A percentile compares a stretch with the other conserved stretches of the same genome.
These are phyloP conservation scores for Molorchus minor DNA, from an alignment of 2,888 invertebrate species.

Conservation along the genomic window DNA sequence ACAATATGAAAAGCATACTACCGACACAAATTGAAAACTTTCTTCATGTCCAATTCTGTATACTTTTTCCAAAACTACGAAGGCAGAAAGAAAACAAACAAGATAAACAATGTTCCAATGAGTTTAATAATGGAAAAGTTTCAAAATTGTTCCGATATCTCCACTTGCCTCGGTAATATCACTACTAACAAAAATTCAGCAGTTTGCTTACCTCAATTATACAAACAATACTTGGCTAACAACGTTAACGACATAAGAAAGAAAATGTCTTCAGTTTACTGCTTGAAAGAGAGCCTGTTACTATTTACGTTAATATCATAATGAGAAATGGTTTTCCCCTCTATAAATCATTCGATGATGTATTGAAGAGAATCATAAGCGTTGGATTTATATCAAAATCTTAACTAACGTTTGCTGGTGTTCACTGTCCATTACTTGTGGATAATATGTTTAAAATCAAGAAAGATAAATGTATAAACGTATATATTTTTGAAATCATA, in stretches of 20 bases:
- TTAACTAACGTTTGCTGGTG: too few relatives aligned
- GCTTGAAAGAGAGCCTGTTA: constrained; percentile 51
- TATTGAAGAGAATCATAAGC: constrained; percentile 49
- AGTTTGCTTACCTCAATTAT: constrained; percentile 49
- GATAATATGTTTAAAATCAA: too few relatives aligned
- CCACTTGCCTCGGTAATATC: constrained; percentile 45
- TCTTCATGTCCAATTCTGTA: constrained; percentile 40
- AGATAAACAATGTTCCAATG: constrained; percentile 26
- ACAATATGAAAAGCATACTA: constrained; percentile 45
- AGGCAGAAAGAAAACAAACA: constrained; percentile 14
- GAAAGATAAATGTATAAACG: too few relatives aligned
- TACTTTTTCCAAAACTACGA: constrained; percentile 40
- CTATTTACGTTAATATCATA: constrained; percentile 55
- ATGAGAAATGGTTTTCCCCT: constrained; percentile 56
- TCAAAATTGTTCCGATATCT: constrained; percentile 41
- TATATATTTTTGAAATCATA: too few relatives aligned
- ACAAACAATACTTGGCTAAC: constrained; percentile 48
- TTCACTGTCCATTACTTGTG: too few relatives aligned
- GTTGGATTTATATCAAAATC: constrained; percentile 49
- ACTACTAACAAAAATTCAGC: constrained; percentile 43
- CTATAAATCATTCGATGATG: constrained; percentile 44
- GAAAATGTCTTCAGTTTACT: constrained; percentile 44
- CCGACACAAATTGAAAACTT: constrained; percentile 45
- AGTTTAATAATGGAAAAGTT: constrained; percentile 25
- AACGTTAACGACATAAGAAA: constrained; percentile 45